Base-by-base conservation (phyloP, 1,140 invertebrate species). In the Campoletis sonorensis region DNA sequence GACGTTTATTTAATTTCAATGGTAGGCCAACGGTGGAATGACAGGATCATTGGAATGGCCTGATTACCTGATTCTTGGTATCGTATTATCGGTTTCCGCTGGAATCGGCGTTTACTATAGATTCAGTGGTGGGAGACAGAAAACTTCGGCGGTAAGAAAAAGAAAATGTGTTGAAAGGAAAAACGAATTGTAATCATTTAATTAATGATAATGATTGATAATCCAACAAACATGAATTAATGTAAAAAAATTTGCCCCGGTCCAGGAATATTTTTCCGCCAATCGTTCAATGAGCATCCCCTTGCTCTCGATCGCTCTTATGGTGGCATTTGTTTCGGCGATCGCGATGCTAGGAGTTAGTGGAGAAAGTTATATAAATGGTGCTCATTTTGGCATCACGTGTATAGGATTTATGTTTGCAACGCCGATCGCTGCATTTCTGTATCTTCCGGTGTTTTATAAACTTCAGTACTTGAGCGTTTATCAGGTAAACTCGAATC, bases 261-360 rank as follows among this genome's bases (percentile, higher is more conserved):
- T 40, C 84, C 90, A 97, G 94, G 97, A 98, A 89, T 98, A 97
- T 88, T 93, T 98, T 84, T 89, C 97, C 64, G 97, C 96, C 0
- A 95, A 97, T 86, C 93, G 94, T 75, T 95, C 95, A 73, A 96
- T 98, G 95, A 93, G 94, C 10, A 92, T 97, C 73, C 87, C 93
- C 27, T 96, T 97, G 0, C 96, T 98, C 0, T 95, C 96, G 15
- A 96, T 98, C 83, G 97, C 96, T 15, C 89, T 98, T 40, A 97
- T 98, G 96, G 97, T 98, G 30, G 98, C 97, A 81, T 98, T 98
- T 88, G 97, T 99, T 95, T 98, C 98, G 1, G 97, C 97, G 30
- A 95, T 99, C 68, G 97, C 97, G 0, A 90, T 99, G 37, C 93
- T 99, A 13, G 98, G 98, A 54, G 95, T 97, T 0, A 96, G 96